Base-by-base conservation (phyloP, 2,113 vertebrate species). In the Urocolius indicus region DNA sequence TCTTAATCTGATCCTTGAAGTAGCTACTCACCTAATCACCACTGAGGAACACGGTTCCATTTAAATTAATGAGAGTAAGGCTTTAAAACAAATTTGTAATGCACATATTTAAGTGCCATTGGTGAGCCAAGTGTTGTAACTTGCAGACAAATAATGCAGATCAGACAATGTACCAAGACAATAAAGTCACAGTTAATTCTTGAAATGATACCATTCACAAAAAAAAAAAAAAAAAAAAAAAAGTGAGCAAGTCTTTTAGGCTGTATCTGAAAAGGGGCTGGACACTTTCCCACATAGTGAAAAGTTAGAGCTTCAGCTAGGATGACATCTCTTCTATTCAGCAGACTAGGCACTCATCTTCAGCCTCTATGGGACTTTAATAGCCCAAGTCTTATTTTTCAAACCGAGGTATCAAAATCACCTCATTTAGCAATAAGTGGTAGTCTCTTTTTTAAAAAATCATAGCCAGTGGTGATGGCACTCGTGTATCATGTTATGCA, bases 401-500 rank as follows among this genome's bases (percentile, higher is more conserved):
- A 72, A 94, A 72, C 62, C 1, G 0, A 81, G 6, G 3, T 82
- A 87, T 85, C 81, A 89, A 85, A 84, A 91, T 84, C 81, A 94
- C 81, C 20, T 95, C 24, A 89, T 89, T 91, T 82, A 91, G 45
- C 74, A 87, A 27, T 34, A 91, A 71, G 43, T 55, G 45, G 17
- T 81, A 26, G 69, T 75, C 84, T 91, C 52, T 89, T 77, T 36
- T 84, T 87, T 81, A 81, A 89, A 87, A 81, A 89, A 87, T 94
- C 87, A 75, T 12, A 23, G 71, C 57, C 55, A 36, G 21, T 1
- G 13, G 65, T 36, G 16, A 32, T 84, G 74, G 66, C 74, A 89
- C 58, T 95, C 29, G 41, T 49, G 48, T 81, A 94, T 84, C 87
- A 66, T 48, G 13, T 55, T 89, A 84, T 57, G 19, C 34, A 38